Evolutionary conservation across 2,113 vertebrate species (phyloP), one percentile per base, ranked within the genome.

Genomic region (Murina feae): DNA sequence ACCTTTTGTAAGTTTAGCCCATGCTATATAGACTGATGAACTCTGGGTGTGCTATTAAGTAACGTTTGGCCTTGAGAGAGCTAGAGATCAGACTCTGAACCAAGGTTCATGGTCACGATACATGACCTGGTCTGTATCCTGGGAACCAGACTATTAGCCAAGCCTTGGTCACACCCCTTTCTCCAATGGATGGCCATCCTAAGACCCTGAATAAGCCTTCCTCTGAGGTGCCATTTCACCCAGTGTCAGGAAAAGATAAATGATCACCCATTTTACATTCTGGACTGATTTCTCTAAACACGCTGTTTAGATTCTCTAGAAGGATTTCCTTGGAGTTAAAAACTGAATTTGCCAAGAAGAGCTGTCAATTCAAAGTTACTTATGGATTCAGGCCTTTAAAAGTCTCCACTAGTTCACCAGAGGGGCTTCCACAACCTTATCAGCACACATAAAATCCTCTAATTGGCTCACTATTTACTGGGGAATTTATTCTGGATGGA

Each of bases 391-490:
- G 66, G 25, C 91, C 85, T 95, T 96, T 94, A 85, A 72, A 85
- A 88, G 49, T 86, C 63, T 55, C 72, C 20, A 47, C n/a, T 18
- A 44, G 49, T 79, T 83, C n/a, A 47, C 55, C 37, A 44, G 53
- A 53, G 9, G 49, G 30, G 65, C 80, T 93, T 90, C 90, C 42
- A 55, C 85, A 75, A 81, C 58, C 93, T 92, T 65, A 75, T 94
- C 76, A 92, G 68, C 35, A 71, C 63, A 89, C 49, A 95, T 32
- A 53, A 39, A 95, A 81, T 81, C 88, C 91, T 91, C 91, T 97
- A 97, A 97, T 97, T 97, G 95, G 92, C 90, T 90, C 74, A 74
- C 94, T 95, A 93, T 96, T 97, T 97, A 94, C 84, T n/a, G 10
- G 3, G 49, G 60, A 95, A 96, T 84, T 93, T 94, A 96, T 94